Evolutionary conservation across 2,888 invertebrate genomes (phyloP).

Genomic region (Frankliniella fusca): DNA sequence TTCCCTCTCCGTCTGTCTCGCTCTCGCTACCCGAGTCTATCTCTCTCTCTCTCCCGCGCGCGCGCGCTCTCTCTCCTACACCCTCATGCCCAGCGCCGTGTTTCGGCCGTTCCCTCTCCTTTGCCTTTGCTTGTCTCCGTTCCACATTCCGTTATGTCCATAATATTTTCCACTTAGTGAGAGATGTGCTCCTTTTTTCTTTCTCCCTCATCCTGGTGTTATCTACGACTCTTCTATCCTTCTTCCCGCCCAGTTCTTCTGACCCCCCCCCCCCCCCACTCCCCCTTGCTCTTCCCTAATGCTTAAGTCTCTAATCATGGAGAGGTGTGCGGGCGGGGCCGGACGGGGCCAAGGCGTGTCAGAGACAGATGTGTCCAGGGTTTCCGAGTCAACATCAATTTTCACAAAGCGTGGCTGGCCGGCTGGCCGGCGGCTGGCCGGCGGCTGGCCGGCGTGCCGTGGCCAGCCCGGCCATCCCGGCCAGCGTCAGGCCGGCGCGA

Average conservation of each 20-base stretch:
- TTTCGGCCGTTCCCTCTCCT: not conserved
- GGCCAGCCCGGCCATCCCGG: not conserved
- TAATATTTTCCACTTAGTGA: conserved; percentile 21
- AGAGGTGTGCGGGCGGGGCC: not conserved
- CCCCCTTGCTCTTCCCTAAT: not conserved
- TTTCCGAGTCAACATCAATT: conserved; percentile 20
- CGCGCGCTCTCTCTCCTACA: not conserved
- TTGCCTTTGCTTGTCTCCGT: not conserved
- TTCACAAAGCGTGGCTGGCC: not conserved
- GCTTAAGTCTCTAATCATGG: not conserved
- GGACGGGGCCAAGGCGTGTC: not conserved
- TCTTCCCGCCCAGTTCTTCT: no score
- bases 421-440: not conserved
- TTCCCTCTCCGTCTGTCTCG: not conserved
- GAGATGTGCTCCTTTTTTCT: not conserved
- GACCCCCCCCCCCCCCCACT: no score
- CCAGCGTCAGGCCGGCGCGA: not conserved
- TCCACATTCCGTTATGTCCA: not conserved
- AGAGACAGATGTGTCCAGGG: not conserved
- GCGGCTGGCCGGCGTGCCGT: not conserved
- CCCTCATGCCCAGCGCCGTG: not conserved
- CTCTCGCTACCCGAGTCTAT: not conserved
- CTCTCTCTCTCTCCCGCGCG: not conserved
- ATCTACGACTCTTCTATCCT: no score
- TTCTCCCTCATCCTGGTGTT: not conserved